Evolutionary conservation across 92 coral and sea anemone species (phyloP), one percentile per base, ranked within the genome.

Genomic region (Scolanthus callimorphus): DNA sequence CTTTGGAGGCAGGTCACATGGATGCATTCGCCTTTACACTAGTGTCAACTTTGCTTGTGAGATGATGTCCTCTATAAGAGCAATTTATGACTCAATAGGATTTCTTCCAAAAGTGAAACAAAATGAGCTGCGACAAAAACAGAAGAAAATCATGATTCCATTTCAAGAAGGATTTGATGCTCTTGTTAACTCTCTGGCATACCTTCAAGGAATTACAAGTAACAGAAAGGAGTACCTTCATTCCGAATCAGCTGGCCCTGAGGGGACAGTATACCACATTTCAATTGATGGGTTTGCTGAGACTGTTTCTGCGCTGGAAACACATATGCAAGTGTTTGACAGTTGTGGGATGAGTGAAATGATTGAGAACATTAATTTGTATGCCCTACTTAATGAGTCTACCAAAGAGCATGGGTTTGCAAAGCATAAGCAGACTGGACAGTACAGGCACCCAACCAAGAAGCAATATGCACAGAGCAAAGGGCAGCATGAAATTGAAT

Each of bases 371-470:
- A 6, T 80, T 6, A 73, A 80, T 48, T 24, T 73, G 25, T 80
- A 80, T 67, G 81, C 87, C 1, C 74, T 80, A 29, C 46, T 47
- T 15, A 80, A 80, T 31, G 77, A 74, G 34, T 79, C 86, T 0
- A 23, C 68, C 10, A 79, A 79, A 37, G 85, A 79, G 23, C 79
- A 79, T 50, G 56, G 49, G 8, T 71, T 79, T 79, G 86, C 80
- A 11, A 79, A 72, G 29, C 80, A 72, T 28, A 71, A 79, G 29
- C 86, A 71, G 21, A 46, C 30, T 0, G 80, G 75, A 3, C 80
- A 79, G 49, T 72, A 79, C 31, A 28, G 87, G 19, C 82, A 80
- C 30, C 87, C 87, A 20, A 73, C 85, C 47, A 51, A 59, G 59
- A 65, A 65, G 55, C 76, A 80, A 63, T 80, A 80, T 45, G 17